Conservation (phyloP, 1,140 invertebrate species). For the Listronotus oregonensis region DNA sequence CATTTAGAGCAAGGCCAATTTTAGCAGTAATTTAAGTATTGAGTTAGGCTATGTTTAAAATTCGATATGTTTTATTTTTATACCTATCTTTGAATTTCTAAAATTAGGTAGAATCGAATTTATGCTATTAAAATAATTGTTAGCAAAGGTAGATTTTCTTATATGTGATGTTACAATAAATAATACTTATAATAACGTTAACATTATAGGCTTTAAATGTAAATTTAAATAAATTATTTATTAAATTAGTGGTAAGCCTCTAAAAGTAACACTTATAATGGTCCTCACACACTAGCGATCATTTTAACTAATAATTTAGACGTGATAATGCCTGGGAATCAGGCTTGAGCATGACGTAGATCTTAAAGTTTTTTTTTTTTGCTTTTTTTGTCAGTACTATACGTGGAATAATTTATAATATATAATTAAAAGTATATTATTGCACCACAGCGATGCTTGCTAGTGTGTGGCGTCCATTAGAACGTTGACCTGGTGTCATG, state of each 20-base stretch:
- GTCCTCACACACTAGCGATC: too few relatives aligned
- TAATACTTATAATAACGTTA: conserved; percentile 35
- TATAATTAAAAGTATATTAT: too few relatives aligned
- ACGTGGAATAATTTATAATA: too few relatives aligned
- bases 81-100: neutral
- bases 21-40: too few relatives aligned
- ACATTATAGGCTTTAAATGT: conserved; percentile 42
- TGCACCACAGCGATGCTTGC: too few relatives aligned
- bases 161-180: conserved; percentile 47
- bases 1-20: too few relatives aligned
- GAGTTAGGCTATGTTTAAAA: neutral
- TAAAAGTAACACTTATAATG: neutral
- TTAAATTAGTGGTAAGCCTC: neutral
- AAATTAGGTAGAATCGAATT: conserved; percentile 26
- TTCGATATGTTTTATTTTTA: conserved; percentile 1
- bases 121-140: conserved; percentile 21
- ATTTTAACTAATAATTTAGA: too few relatives aligned
- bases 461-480: too few relatives aligned
- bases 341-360: too few relatives aligned
- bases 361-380: too few relatives aligned
- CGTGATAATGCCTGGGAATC: too few relatives aligned
- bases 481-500: neutral
- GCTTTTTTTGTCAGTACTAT: too few relatives aligned
- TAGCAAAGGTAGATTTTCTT: conserved; percentile 38
- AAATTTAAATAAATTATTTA: conserved; percentile 14